Conservation (phyloP, 2,888 invertebrate genomes). For the Mayetiola destructor region DNA sequence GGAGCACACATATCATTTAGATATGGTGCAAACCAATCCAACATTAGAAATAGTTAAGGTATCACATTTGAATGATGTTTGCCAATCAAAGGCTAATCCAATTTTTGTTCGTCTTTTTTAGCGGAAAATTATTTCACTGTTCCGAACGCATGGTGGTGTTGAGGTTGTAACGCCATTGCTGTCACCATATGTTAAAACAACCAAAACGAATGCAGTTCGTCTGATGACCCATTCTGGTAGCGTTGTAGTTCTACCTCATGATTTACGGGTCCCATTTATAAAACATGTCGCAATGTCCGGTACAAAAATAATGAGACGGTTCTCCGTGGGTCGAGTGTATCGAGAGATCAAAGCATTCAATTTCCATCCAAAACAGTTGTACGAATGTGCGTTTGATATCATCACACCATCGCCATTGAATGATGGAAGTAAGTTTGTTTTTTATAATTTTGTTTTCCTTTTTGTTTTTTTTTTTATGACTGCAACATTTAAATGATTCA, state of each 20-base stretch:
- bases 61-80: constrained; percentile 6
- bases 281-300: constrained; percentile 68
- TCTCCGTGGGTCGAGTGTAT: constrained; percentile 74
- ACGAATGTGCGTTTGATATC: constrained; percentile 88
- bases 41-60: constrained; percentile 34
- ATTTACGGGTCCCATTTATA: constrained; percentile 67
- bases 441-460: neutral
- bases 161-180: constrained; percentile 66
- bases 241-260: constrained; percentile 71
- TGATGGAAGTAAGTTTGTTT: constrained; percentile 14
- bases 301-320: constrained; percentile 65
- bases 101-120: constrained; percentile 9
- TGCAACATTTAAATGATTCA: neutral
- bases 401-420: constrained; percentile 57
- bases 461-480: neutral
- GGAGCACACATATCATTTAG: constrained; percentile 71
- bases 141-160: constrained; percentile 65
- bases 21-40: constrained; percentile 34
- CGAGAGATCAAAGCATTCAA: constrained; percentile 64
- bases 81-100: constrained; percentile 18
- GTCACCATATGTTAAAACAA: constrained; percentile 52
- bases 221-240: constrained; percentile 79
- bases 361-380: constrained; percentile 76
- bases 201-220: constrained; percentile 41
- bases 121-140: constrained; percentile 40